A percentile compares a stretch with the other conserved stretches of the same genome.
phyloP scores from a whole-genome alignment of 2,113 vertebrate genomes.

The Sapayoa aenigma region DNA sequence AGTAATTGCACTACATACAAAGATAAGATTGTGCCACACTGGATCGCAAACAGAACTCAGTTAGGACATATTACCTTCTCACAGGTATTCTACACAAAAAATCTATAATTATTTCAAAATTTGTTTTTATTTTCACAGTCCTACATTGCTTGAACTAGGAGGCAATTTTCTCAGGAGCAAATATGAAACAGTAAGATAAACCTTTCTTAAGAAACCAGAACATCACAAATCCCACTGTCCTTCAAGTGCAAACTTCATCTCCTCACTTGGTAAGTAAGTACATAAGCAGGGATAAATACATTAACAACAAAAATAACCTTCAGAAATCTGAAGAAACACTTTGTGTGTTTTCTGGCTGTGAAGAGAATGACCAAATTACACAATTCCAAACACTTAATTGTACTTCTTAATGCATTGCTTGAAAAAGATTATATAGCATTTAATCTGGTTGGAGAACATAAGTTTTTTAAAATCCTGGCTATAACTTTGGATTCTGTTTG shows the following conservation, averaged over 20 bases:
- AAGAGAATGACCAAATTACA: neutral
- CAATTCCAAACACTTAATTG: neutral
- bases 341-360: neutral
- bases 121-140: neutral
- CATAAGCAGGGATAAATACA: neutral
- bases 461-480: neutral
- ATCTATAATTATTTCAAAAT: neutral
- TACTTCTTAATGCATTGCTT: neutral
- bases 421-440: neutral
- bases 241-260: neutral
- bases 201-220: neutral
- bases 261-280: neutral
- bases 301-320: neutral
- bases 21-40: neutral
- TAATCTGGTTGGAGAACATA: rapidly evolving
- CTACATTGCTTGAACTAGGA: neutral
- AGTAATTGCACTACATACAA: neutral
- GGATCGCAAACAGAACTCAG: neutral
- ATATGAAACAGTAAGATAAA: neutral
- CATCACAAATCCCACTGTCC: neutral
- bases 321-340: neutral
- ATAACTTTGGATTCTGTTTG: neutral
- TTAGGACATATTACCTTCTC: neutral
- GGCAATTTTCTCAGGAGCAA: neutral
- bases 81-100: neutral